Evolutionary conservation across 2,113 vertebrate genomes (phyloP).

Genomic region (Etheostoma cragini): DNA sequence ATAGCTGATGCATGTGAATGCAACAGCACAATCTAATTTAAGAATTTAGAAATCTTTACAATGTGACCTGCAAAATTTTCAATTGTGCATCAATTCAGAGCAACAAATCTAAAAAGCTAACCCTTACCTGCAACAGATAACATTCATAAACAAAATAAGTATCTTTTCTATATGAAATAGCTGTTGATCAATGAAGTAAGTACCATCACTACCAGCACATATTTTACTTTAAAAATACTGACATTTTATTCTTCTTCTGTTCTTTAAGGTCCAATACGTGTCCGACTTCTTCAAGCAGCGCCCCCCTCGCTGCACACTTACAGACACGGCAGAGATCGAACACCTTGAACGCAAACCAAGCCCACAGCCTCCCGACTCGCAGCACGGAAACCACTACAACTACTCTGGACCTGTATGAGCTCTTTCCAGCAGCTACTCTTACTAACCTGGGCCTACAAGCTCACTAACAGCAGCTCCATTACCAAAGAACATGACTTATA

Average conservation of each 20-base stretch:
- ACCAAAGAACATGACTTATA: conserved; percentile 17
- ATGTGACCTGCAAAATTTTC: background rate
- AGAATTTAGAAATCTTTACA: background rate
- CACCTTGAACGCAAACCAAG: conserved; percentile 86
- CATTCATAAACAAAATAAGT: too few species aligned
- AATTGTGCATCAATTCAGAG: too few species aligned
- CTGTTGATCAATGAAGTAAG: too few species aligned
- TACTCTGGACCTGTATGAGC: conserved; percentile 82
- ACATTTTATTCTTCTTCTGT: background rate
- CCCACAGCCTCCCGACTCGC: conserved; percentile 81
- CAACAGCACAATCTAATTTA: too few species aligned
- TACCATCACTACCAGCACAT: background rate
- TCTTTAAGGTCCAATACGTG: conserved; percentile 87
- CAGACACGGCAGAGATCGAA: conserved; percentile 67
- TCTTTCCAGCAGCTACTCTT: background rate
- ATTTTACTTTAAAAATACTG: background rate
- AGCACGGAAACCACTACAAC: conserved; percentile 84
- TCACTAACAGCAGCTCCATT: conserved; percentile 27
- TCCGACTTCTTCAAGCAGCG: conserved; percentile 95
- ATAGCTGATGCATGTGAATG: too few species aligned
- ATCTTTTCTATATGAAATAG: too few species aligned
- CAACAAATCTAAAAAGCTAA: too few species aligned
- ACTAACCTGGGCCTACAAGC: background rate
- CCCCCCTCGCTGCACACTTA: conserved; percentile 29
- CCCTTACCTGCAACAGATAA: too few species aligned